Percentiles rank a stretch among this genome's conserved stretches.
Evolutionary conservation across 2,797 vertebrate species (phyloP).

Genomic region (Urosaurus nigricauda): DNA sequence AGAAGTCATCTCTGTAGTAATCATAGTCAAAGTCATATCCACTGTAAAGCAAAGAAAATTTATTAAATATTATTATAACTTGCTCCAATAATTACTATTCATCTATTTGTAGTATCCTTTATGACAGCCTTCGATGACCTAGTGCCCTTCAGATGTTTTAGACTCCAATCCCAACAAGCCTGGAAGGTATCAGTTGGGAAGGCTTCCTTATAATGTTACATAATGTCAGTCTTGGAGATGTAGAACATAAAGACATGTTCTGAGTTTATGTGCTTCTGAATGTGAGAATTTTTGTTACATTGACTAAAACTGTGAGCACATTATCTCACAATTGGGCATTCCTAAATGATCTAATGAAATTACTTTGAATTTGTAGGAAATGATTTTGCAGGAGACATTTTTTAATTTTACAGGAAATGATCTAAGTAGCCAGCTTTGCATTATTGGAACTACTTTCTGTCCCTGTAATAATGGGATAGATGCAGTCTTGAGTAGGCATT

Average conservation of each 20-base stretch:
- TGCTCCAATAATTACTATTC: background rate
- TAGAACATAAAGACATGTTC: background rate
- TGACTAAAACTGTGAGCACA: background rate
- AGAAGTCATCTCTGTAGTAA: slow-evolving; percentile 92
- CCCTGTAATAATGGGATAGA: background rate
- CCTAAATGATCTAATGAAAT: background rate
- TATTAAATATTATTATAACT: background rate
- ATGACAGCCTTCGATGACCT: background rate
- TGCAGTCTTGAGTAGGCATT: background rate
- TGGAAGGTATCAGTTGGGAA: background rate
- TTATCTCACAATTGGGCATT: background rate
- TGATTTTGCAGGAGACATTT: too few species aligned
- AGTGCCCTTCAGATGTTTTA: background rate
- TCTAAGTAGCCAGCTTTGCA: background rate
- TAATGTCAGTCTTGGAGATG: background rate
- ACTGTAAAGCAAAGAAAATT: slow-evolving; percentile 77
- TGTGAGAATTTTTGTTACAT: background rate
- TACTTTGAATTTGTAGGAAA: background rate
- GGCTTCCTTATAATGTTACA: background rate
- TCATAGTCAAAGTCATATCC: slow-evolving; percentile 92
- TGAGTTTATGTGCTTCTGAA: background rate
- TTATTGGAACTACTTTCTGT: background rate
- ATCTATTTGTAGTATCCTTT: background rate
- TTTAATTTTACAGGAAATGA: background rate
- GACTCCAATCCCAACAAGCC: background rate